phyloP scores from a whole-genome alignment of 1,140 invertebrate species.

The Nephila pilipes region DNA sequence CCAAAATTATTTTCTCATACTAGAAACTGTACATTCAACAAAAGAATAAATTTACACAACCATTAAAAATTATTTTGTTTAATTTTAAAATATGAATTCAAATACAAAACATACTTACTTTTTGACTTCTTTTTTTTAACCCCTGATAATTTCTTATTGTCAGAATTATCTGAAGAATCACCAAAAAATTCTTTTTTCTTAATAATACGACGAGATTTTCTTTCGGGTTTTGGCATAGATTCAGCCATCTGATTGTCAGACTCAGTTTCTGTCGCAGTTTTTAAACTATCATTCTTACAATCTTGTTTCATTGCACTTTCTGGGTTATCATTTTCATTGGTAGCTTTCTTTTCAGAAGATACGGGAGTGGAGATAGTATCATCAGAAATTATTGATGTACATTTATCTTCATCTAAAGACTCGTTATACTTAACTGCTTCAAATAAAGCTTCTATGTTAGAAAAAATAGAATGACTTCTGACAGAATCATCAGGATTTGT shows the following conservation, averaged over 20 bases:
- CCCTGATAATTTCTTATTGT: background rate
- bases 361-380: background rate
- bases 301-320: background rate
- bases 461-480: background rate
- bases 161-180: constrained; percentile 18
- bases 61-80: background rate
- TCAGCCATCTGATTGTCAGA: background rate
- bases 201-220: constrained; percentile 20
- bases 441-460: background rate
- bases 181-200: constrained; percentile 66
- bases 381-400: background rate
- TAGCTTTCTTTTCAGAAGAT: background rate
- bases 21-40: too few relatives aligned
- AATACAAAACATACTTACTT: background rate
- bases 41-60: too few relatives aligned
- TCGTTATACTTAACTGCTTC: background rate
- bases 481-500: background rate
- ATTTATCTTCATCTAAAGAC: background rate
- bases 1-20: too few relatives aligned
- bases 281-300: too few relatives aligned
- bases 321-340: background rate
- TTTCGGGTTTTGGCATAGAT: background rate
- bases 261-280: background rate
- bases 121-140: background rate
- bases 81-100: background rate